These are phyloP conservation scores for Agriopis aurantiaria DNA, from an alignment of 2,888 invertebrate species.

Conservation along the genomic window DNA sequence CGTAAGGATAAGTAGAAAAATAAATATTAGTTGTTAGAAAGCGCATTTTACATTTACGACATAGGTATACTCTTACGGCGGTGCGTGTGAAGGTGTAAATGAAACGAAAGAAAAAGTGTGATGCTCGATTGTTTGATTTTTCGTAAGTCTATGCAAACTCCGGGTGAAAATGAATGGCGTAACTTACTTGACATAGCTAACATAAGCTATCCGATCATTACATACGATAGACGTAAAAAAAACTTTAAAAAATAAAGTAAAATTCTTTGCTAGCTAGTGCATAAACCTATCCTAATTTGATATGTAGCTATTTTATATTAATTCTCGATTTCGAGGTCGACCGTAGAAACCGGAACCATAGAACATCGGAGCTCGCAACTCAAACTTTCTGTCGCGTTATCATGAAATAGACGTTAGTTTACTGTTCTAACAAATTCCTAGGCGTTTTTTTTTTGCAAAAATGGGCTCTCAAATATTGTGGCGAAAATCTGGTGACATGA, in stretches of 20 bases:
- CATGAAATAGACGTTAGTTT: slow-evolving; percentile 40
- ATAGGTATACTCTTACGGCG: slow-evolving; percentile 68
- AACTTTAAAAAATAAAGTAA: slow-evolving; percentile 40
- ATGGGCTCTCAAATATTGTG: not conserved
- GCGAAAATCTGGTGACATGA: no score
- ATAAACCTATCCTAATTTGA: slow-evolving; percentile 72
- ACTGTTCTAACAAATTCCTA: slow-evolving; percentile 15
- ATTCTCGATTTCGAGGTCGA: slow-evolving; percentile 70
- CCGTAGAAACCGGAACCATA: slow-evolving; percentile 72
- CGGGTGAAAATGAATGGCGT: slow-evolving; percentile 62
- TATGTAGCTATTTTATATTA: slow-evolving; percentile 78
- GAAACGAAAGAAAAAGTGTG: slow-evolving; percentile 84
- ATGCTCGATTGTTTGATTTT: slow-evolving; percentile 75
- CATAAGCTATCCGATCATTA: slow-evolving; percentile 5
- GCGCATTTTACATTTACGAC: slow-evolving; percentile 79
- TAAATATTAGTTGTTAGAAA: slow-evolving; percentile 85
- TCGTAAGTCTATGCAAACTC: slow-evolving; percentile 63
- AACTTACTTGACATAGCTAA: slow-evolving; percentile 35
- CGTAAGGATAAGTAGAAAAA: slow-evolving; percentile 84
- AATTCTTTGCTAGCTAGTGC: slow-evolving; percentile 67
- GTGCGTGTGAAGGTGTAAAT: slow-evolving; percentile 75
- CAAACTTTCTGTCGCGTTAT: slow-evolving; percentile 67
- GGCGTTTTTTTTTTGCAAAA: slow-evolving; percentile 7
- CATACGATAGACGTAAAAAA: slow-evolving; percentile 20
- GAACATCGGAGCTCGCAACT: slow-evolving; percentile 49